Evolutionary conservation across 2,797 vertebrate species (phyloP), one percentile per base, ranked within the genome.

Genomic region (Microtus obscurus): DNA sequence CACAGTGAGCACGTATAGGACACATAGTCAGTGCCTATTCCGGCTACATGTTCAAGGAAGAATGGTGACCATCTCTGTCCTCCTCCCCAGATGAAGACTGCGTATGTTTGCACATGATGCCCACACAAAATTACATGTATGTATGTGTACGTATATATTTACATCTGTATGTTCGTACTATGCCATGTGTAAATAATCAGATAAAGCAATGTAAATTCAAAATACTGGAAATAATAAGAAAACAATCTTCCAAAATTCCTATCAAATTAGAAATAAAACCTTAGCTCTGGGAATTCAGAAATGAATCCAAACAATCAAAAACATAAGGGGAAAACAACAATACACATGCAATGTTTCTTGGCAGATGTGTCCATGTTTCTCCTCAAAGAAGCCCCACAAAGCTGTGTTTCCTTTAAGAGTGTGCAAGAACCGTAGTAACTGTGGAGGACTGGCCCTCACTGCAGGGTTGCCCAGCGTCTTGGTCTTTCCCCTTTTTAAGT

Each of bases 401-500:
- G 77, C 51, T 17, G 0, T 4, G 23, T 87, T 96, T 48, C n/a
- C 31, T 81, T 87, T 90, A 95, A 87, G 53, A 37, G 23, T 40
- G 14, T 94, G 65, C 71, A 77, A 86, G 14, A 80, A 23, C 59
- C 37, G 74, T 81, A 53, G 86, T 87, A 48, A 91, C 59, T 89
- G 90, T 43, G 80, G 80, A 91, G 67, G 61, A 31, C 23, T 91
- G 71, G 29, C 61, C 83, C 53, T 93, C 43, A 31, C 61, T 63
- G 48, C 95, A 92, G 90, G 91, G 73, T 92, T 95, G 87, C 93
- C 91, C 65, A 91, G 79, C 86, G 4, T 69, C 93, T 96, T 71
- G 74, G 86, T 56, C 77, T 94, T 96, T 89, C 92, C 67, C 80
- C 37, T 96, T 91, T 91, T 91, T 21, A 89, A 93, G 76, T 93